Evolutionary conservation across 2,888 invertebrate genomes (phyloP).

Genomic region (Anodontia alba): DNA sequence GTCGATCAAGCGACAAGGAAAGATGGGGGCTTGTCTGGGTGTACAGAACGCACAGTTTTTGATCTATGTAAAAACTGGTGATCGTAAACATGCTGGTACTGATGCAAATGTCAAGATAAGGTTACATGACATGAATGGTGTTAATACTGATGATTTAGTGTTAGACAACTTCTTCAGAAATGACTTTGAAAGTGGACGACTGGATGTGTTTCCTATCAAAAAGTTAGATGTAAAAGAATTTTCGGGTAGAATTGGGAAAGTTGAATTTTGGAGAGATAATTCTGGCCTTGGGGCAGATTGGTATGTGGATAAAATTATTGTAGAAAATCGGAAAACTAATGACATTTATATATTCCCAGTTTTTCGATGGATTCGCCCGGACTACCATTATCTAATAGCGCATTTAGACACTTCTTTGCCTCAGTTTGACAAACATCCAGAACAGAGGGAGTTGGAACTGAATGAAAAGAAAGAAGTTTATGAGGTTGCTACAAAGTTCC

Average conservation of each 20-base stretch:
- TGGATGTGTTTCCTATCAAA: slow-evolving; percentile 78
- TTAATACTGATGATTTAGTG: slow-evolving; percentile 79
- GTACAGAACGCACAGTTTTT: slow-evolving; percentile 55
- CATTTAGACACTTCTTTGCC: slow-evolving; percentile 84
- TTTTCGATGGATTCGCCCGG: slow-evolving; percentile 84
- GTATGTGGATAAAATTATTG: slow-evolving; percentile 82
- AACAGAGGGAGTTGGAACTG: slow-evolving; percentile 83
- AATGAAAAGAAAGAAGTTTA: slow-evolving; percentile 80
- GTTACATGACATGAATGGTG: slow-evolving; percentile 83
- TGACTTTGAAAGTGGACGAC: slow-evolving; percentile 80
- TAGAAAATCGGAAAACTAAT: slow-evolving; percentile 73
- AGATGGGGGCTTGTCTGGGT: slow-evolving; percentile 60
- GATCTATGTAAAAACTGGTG: slow-evolving; percentile 85
- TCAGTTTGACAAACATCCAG: slow-evolving; percentile 78
- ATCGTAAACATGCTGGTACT: slow-evolving; percentile 84
- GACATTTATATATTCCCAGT: slow-evolving; percentile 83
- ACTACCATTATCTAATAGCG: slow-evolving; percentile 81
- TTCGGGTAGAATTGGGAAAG: slow-evolving; percentile 60
- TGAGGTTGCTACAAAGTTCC: slow-evolving; percentile 59
- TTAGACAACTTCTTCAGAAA: slow-evolving; percentile 83
- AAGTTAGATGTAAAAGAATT: slow-evolving; percentile 58
- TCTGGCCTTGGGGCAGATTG: slow-evolving; percentile 83
- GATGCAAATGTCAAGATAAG: slow-evolving; percentile 85
- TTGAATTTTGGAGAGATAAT: slow-evolving; percentile 84
- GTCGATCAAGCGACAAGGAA: too few species aligned